phyloP scores from a whole-genome alignment of 2,797 vertebrate genomes.

The Paguma larvata region DNA sequence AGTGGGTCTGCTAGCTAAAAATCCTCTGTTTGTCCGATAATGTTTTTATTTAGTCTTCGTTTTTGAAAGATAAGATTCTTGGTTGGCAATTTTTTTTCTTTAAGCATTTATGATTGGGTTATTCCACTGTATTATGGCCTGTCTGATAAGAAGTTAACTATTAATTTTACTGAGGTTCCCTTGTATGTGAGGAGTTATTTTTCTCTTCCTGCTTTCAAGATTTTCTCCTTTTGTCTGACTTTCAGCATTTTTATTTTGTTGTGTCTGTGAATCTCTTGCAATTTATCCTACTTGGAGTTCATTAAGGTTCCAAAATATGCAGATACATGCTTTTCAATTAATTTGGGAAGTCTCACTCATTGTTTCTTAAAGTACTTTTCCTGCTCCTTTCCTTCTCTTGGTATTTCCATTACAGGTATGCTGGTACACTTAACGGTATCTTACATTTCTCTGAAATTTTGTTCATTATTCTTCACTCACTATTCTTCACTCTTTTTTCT shows the following conservation, averaged over 20 bases:
- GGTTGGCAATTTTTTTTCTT: background rate
- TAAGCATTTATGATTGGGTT: background rate
- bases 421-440: background rate
- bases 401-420: background rate
- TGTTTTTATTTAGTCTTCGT: background rate
- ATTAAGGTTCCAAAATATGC: background rate
- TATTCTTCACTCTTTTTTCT: background rate
- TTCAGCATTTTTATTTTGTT: background rate
- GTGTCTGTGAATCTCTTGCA: background rate
- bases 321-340: conserved; percentile 2
- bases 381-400: background rate
- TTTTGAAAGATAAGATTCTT: conserved; percentile 17
- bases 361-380: conserved; percentile 24
- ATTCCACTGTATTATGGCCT: background rate
- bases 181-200: background rate
- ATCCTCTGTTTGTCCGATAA: background rate
- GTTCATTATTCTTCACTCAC: background rate
- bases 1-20: background rate
- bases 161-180: background rate
- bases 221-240: background rate
- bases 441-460: background rate
- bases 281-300: background rate
- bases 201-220: background rate
- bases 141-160: background rate
- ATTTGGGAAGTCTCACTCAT: background rate